phyloP scores from a whole-genome alignment of 2,797 vertebrate species.

The Lithobates sylvaticus region DNA sequence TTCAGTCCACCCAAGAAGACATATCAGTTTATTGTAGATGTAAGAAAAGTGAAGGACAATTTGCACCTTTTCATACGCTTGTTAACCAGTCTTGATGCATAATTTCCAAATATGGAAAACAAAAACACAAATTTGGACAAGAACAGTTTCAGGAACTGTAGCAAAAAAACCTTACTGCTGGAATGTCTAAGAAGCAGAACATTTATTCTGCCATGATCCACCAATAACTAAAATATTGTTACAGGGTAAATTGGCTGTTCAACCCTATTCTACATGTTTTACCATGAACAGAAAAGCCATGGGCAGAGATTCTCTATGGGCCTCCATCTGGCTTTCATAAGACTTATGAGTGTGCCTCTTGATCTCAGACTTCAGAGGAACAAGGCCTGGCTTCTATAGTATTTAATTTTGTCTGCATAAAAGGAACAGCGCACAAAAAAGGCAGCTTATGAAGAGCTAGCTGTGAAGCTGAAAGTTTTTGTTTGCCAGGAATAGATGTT shows the following conservation, averaged over 20 bases:
- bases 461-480: constrained; percentile 43
- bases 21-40: too few relatives aligned
- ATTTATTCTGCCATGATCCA: background rate
- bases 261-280: background rate
- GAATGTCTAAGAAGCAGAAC: background rate
- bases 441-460: constrained; percentile 37
- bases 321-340: background rate
- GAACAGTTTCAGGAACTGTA: too few relatives aligned
- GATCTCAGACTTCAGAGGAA: constrained; percentile 57
- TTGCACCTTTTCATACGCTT: too few relatives aligned
- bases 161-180: too few relatives aligned
- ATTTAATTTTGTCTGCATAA: constrained; percentile 60
- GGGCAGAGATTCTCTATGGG: constrained; percentile 1
- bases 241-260: background rate
- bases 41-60: too few relatives aligned
- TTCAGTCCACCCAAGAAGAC: too few relatives aligned
- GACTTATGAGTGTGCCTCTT: constrained; percentile 18
- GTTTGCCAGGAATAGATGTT: constrained; percentile 49
- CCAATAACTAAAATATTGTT: background rate
- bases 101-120: too few relatives aligned
- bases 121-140: too few relatives aligned
- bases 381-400: constrained; percentile 42
- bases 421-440: constrained; percentile 41
- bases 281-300: background rate
- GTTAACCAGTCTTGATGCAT: too few relatives aligned